Percentiles rank a stretch among this genome's conserved stretches.
Conservation (phyloP, 2,797 vertebrate genomes). For the Gorsachius magnificus region DNA sequence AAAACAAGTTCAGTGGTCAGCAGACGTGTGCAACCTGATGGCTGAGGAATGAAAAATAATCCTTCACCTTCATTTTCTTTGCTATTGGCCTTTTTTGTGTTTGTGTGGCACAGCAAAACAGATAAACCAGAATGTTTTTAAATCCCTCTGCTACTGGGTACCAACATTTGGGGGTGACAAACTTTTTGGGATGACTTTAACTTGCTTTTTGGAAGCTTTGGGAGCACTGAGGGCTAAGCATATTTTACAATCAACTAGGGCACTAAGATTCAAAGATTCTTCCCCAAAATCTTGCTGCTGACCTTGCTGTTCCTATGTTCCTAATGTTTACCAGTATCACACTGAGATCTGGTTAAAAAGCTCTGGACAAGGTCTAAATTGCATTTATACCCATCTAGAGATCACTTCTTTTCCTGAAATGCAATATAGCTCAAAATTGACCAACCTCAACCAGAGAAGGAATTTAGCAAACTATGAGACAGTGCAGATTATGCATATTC, state of each 20-base stretch:
- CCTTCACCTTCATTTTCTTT: not conserved
- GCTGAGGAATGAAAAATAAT: conserved; percentile 20
- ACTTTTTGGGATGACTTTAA: not conserved
- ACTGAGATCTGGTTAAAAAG: not conserved
- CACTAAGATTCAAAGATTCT: not conserved
- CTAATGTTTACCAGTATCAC: not conserved
- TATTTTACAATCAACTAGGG: not conserved
- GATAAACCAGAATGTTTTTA: not conserved
- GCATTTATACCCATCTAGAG: not conserved
- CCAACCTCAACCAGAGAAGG: not conserved
- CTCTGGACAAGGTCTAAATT: not conserved
- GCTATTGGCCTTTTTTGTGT: not conserved
- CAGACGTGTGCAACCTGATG: not conserved
- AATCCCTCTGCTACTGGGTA: not conserved
- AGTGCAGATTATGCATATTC: not conserved
- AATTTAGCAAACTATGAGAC: not conserved
- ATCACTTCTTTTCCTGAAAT: not conserved
- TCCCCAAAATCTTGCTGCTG: not conserved
- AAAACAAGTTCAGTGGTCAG: not conserved
- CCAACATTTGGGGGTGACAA: not conserved
- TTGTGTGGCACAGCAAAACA: not conserved
- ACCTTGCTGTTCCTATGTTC: not conserved
- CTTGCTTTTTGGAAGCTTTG: not conserved
- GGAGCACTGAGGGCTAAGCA: not conserved
- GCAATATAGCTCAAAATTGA: not conserved